Percentiles rank a stretch among this genome's conserved stretches.
phyloP scores from a whole-genome alignment of 2,888 invertebrate species.

The Neoitamus cyanurus region DNA sequence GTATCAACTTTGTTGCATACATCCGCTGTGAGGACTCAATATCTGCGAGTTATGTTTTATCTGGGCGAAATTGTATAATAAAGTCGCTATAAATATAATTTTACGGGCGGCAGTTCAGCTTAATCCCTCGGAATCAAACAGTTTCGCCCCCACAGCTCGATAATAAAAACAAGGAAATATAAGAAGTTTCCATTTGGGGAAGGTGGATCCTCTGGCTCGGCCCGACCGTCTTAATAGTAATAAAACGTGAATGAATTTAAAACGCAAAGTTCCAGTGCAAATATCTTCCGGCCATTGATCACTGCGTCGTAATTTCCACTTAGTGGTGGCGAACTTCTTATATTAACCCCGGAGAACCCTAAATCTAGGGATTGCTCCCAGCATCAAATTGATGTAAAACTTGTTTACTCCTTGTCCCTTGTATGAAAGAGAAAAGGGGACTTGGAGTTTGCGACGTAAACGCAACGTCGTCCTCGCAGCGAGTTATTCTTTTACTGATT shows the following conservation, averaged over 20 bases:
- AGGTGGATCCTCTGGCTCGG: background rate
- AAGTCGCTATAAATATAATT: conserved; percentile 37
- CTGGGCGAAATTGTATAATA: conserved; percentile 11
- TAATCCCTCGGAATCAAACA: background rate
- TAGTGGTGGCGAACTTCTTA: background rate
- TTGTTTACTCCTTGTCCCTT: conserved; percentile 1
- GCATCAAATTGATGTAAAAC: background rate
- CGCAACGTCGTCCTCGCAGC: background rate
- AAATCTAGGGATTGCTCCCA: background rate
- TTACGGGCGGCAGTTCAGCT: conserved; percentile 13
- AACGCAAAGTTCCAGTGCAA: background rate
- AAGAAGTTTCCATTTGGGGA: background rate
- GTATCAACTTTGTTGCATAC: conserved; percentile 34
- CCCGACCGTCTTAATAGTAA: background rate
- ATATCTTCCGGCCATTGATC: background rate
- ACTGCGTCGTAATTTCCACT: background rate
- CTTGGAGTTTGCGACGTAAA: background rate
- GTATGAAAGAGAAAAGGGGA: background rate
- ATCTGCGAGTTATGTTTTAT: conserved; percentile 28
- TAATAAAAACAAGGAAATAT: conserved; percentile 9
- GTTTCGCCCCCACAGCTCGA: background rate
- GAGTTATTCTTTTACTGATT: background rate
- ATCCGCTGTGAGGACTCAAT: conserved; percentile 12
- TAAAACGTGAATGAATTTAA: conserved; percentile 12
- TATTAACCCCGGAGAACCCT: background rate